Evolutionary conservation across 2,797 vertebrate genomes (phyloP), one percentile per base, ranked within the genome.

Genomic region (Danio albolineatus): DNA sequence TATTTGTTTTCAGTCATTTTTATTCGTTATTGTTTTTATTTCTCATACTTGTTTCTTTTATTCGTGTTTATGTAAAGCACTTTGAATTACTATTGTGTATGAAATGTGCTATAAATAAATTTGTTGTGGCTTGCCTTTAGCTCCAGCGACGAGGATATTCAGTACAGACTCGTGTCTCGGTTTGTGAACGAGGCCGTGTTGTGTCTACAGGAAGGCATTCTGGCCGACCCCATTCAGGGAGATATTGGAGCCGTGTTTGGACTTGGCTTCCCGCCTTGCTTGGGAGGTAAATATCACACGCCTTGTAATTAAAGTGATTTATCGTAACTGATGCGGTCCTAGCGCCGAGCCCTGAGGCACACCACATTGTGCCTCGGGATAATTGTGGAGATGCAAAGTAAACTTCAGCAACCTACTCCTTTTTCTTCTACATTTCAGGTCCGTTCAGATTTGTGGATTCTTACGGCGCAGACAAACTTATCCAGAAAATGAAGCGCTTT

Each of bases 191-290:
- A 96, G 82, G 94, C 95, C 0, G 85, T 91, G 53, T 51, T 95
- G 89, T 96, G 95, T 87, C 91, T 97, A 73, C 93, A 95, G 87
- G 95, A 97, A 17, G 94, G 94, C 6, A 91, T 96, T 87, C 86
- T 96, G 84, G 92, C 90, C 71, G 93, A 82, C 54, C 95, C 96
- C 0, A 83, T 92, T 76, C 95, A 97, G 87, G 96, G 96, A 14
- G 95, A 97, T 81, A 95, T 95, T 0, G 96, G 95, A 0, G 96
- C 95, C 0, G 94, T 96, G 8, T 96, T 96, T 0, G 95, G 95
- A 4, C 85, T 95, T 9, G 95, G 96, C 75, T 97, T 96, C 86
- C 95, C 95, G 0, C 94, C 95, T 0, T 94, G 90, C 79, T 89
- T 95, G 17, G 95, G 95, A 91, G 95, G 95, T 96, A 57, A 83